A percentile compares a stretch with the other conserved stretches of the same genome.
Conservation (phyloP, 2,888 invertebrate genomes). For the Piscicola geometra region DNA sequence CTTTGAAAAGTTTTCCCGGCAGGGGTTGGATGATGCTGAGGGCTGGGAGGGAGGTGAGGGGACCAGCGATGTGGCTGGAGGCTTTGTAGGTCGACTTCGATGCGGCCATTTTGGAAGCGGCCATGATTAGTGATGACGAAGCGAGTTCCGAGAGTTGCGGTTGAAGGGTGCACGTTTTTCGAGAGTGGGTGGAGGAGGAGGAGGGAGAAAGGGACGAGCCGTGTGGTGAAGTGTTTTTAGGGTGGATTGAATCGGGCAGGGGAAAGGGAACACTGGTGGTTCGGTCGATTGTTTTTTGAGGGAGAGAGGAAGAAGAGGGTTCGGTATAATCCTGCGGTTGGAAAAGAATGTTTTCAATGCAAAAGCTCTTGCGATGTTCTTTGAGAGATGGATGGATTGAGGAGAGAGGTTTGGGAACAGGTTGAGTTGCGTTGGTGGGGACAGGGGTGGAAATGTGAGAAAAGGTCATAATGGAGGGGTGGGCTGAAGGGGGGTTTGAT, state of each 20-base stretch:
- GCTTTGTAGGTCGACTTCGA: neutral
- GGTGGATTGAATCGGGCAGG: neutral
- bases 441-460: neutral
- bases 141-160: conserved; percentile 19
- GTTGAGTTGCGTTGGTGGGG: neutral
- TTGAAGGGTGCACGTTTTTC: neutral
- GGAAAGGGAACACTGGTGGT: neutral
- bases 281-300: neutral
- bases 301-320: neutral
- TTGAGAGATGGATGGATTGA: neutral
- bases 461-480: neutral
- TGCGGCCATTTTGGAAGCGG: conserved; percentile 22
- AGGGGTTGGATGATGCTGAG: conserved; percentile 8
- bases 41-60: conserved; percentile 12
- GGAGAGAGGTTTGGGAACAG: neutral
- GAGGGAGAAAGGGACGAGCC: no score
- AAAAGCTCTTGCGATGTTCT: neutral
- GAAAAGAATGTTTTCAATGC: neutral
- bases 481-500: no score
- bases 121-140: conserved; percentile 28
- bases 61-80: neutral
- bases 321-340: neutral
- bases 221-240: neutral
- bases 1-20: neutral
- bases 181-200: neutral